These are phyloP conservation scores for Gallinago stenura DNA, from an alignment of 2,797 vertebrate species.

Conservation along the genomic window DNA sequence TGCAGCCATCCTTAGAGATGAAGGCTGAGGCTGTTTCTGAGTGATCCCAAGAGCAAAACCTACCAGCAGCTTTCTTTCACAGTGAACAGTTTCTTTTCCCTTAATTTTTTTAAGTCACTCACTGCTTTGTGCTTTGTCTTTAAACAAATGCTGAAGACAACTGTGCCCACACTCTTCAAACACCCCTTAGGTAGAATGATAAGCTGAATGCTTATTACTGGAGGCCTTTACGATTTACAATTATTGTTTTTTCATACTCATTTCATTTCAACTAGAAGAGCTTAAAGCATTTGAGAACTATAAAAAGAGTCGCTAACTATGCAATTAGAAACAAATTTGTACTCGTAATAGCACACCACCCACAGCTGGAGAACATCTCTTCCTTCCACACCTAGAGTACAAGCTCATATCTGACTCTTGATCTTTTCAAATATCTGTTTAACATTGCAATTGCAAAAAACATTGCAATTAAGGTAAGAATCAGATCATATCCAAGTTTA, in stretches of 20 bases:
- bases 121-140: neutral
- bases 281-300: slow-evolving; percentile 17
- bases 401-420: neutral
- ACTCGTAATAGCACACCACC: slow-evolving; percentile 20
- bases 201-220: neutral
- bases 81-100: neutral
- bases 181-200: neutral
- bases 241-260: slow-evolving; percentile 9
- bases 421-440: slow-evolving; percentile 8
- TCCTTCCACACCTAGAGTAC: neutral
- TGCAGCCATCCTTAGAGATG: neutral
- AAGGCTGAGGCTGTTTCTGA: neutral
- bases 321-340: slow-evolving; percentile 34
- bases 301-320: neutral
- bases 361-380: slow-evolving; percentile 6
- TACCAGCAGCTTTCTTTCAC: neutral
- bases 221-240: neutral
- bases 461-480: slow-evolving; percentile 28
- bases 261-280: slow-evolving; percentile 27
- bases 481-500: slow-evolving; percentile 40
- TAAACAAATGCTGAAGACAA: neutral
- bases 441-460: neutral
- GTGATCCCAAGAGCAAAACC: neutral
- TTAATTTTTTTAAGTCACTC: neutral
- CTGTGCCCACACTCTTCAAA: neutral